phyloP scores from a whole-genome alignment of 1,140 invertebrate species.

The Cotesia chilonis region DNA sequence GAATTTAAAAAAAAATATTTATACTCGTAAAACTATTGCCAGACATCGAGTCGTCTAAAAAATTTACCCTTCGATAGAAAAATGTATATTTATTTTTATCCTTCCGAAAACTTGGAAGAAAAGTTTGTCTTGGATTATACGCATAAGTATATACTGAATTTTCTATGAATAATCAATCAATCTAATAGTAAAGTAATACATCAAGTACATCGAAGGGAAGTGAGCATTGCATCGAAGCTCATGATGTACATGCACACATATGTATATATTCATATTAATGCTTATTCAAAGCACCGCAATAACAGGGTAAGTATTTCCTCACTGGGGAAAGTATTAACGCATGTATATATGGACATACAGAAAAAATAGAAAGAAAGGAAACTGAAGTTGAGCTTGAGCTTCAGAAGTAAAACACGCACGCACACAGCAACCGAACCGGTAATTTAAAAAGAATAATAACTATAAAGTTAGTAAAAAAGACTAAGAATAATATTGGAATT shows the following conservation, averaged over 20 bases:
- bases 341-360: too few species aligned
- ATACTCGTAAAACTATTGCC: too few species aligned
- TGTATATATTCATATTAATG: too few species aligned
- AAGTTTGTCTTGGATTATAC: background rate
- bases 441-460: constrained; percentile 13
- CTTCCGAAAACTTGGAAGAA: constrained; percentile 14
- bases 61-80: background rate
- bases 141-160: too few species aligned
- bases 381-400: background rate
- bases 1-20: too few species aligned
- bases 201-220: too few species aligned
- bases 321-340: background rate
- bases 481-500: background rate
- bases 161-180: too few species aligned
- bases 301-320: constrained; percentile 14
- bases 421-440: constrained; percentile 20
- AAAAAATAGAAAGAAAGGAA: too few species aligned
- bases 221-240: too few species aligned
- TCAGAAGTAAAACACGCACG: background rate
- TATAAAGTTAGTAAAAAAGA: constrained; percentile 12
- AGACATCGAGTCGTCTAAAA: constrained; percentile 13
- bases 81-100: constrained; percentile 5
- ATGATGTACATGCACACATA: too few species aligned
- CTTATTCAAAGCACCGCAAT: background rate
- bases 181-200: background rate